Evolutionary conservation across 2,113 vertebrate species (phyloP), one percentile per base, ranked within the genome.

Genomic region (Podarcis cretensis): DNA sequence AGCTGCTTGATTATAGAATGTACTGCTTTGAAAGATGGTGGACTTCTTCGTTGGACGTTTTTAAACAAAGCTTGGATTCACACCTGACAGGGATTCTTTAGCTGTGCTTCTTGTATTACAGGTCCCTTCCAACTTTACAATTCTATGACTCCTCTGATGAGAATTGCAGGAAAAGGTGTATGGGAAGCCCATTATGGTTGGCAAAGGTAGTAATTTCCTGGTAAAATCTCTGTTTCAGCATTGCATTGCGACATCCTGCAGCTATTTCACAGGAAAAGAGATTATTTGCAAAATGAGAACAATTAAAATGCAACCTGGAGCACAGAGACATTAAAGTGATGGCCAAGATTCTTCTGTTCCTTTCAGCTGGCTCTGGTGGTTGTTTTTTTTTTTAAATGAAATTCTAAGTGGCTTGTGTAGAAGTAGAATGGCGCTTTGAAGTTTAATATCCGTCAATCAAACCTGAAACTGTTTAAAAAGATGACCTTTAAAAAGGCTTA

Each of bases 391-490:
- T 93, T 96, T 96, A 37, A 37, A 87, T 91, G 88, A 95, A 94
- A 89, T 68, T 80, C 18, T 87, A 87, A 94, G 94, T 88, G 82
- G 71, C 96, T 95, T 95, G 90, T 71, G 89, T 85, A 95, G 87
- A 92, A 94, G 74, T 25, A 30, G 93, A 79, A 74, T 35, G 84
- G 81, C 75, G 66, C 83, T 86, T 93, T 95, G 95, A 93, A 92
- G 94, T 92, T 89, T 92, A 94, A 91, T 88, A 92, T 92, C 91
- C 81, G 92, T 84, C 94, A 92, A 93, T 93, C 91, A 92, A 83
- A 89, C 87, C 63, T 87, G 82, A 94, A 95, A 86, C 66, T 91
- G 84, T 95, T 94, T 86, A 93, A 93, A 91, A 84, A 96, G 94
- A 92, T 89, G 69, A 86, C 90, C 93, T 85, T 93, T 88, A 73